phyloP scores from a whole-genome alignment of 2,797 vertebrate genomes.

The Kryptolebias ocellatus region DNA sequence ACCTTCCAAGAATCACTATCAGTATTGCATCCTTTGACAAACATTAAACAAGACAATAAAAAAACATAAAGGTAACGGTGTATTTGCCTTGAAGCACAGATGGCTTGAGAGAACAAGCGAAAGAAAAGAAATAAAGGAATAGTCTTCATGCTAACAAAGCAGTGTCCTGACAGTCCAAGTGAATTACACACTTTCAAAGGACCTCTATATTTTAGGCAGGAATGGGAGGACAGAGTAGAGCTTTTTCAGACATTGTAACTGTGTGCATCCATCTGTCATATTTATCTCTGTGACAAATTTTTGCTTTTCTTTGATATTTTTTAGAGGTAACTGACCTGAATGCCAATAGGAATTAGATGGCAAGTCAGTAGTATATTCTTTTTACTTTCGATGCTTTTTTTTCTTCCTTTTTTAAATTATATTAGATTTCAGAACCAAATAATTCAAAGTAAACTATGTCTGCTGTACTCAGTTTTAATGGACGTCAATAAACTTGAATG shows the following conservation, averaged over 20 bases:
- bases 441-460: constrained; percentile 45
- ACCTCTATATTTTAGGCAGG: constrained; percentile 45
- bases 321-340: too few species aligned
- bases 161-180: constrained; percentile 49
- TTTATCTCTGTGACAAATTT: constrained; percentile 1
- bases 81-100: constrained; percentile 52
- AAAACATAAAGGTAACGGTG: constrained; percentile 55
- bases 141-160: constrained; percentile 48
- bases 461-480: constrained; percentile 56
- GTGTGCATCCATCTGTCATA: constrained; percentile 18
- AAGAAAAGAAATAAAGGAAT: constrained; percentile 53
- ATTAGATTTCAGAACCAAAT: constrained; percentile 59
- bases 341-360: constrained; percentile 17
- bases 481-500: constrained; percentile 48
- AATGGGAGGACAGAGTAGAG: constrained; percentile 34
- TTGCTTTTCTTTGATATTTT: constrained; percentile 3
- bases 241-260: constrained; percentile 17
- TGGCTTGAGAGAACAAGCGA: constrained; percentile 38
- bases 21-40: constrained; percentile 69
- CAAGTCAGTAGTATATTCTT: constrained; percentile 47
- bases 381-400: constrained; percentile 24
- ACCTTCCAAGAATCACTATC: constrained; percentile 64
- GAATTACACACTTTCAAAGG: constrained; percentile 58
- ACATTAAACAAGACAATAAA: constrained; percentile 75
- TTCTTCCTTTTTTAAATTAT: constrained; percentile 25